These are phyloP conservation scores for Brachypalpus laphriformis DNA, from an alignment of 2,888 invertebrate species.

Conservation along the genomic window DNA sequence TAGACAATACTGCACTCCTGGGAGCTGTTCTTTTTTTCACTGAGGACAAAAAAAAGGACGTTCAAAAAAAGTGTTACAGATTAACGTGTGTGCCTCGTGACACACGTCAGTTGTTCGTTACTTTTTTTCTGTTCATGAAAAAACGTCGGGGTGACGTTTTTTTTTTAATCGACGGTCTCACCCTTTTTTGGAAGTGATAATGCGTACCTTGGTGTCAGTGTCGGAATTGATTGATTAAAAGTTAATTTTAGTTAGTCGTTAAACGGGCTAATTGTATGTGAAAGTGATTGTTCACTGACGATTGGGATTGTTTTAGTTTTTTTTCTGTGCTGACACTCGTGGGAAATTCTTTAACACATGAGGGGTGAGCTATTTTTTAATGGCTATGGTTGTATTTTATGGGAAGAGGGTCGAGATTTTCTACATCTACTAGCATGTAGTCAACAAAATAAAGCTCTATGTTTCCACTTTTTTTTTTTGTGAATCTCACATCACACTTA, in stretches of 20 bases:
- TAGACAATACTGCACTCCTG: constrained; percentile 12
- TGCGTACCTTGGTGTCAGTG: constrained; percentile 4
- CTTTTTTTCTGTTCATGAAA: constrained; percentile 3
- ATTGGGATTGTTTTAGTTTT: neutral
- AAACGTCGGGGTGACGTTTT: constrained; percentile 20
- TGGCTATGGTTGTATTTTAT: too few relatives aligned
- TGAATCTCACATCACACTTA: too few relatives aligned
- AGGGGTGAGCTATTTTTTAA: neutral
- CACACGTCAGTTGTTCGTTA: constrained; percentile 32
- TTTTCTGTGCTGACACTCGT: neutral
- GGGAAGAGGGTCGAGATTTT: too few relatives aligned
- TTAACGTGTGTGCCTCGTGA: constrained; percentile 36
- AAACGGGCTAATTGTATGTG: constrained; percentile 35
- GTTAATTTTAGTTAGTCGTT: constrained; percentile 14
- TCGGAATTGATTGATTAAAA: constrained; percentile 53
- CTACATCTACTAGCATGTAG: too few relatives aligned
- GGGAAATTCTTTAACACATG: neutral
- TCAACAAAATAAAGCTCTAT: too few relatives aligned
- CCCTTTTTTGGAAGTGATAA: constrained; percentile 24
- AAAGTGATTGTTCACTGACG: constrained; percentile 16
- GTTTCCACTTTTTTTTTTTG: too few relatives aligned
- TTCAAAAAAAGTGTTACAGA: constrained; percentile 51
- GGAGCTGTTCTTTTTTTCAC: neutral
- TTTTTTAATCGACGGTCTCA: constrained; percentile 20
- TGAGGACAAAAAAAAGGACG: neutral